These are phyloP conservation scores for Nomada goodeniana DNA, from an alignment of 2,888 invertebrate species.

Conservation along the genomic window DNA sequence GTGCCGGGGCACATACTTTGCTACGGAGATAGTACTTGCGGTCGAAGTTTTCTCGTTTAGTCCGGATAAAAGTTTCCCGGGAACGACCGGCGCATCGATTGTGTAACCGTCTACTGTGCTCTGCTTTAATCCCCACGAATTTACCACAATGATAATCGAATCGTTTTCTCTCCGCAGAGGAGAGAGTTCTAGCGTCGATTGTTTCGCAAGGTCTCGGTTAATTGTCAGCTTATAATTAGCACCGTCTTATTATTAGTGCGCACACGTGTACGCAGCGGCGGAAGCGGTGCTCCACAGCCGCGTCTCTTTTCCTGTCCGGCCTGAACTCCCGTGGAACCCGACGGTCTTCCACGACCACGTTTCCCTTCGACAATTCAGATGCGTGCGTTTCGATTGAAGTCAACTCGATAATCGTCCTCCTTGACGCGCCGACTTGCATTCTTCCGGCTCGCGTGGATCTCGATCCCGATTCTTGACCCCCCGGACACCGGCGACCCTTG, in stretches of 20 bases:
- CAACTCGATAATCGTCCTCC: constrained; percentile 70
- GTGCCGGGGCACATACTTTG: neutral
- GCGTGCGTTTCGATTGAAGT: constrained; percentile 73
- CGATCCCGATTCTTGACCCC: constrained; percentile 31
- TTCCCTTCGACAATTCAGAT: constrained; percentile 70
- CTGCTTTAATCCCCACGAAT: neutral
- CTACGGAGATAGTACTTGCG: neutral
- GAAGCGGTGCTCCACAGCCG: constrained; percentile 41
- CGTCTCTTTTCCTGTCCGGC: constrained; percentile 33
- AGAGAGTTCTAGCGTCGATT: neutral
- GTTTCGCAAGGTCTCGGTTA: constrained; percentile 45
- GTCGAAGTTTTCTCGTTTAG: neutral
- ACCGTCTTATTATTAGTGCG: constrained; percentile 53
- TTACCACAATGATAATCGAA: neutral
- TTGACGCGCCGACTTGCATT: constrained; percentile 56
- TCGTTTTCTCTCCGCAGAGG: neutral
- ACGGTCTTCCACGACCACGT: constrained; percentile 63
- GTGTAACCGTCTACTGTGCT: neutral
- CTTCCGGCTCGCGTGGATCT: constrained; percentile 53
- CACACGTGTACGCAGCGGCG: constrained; percentile 53
- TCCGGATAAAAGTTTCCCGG: neutral
- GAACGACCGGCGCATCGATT: neutral
- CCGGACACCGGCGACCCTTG: neutral
- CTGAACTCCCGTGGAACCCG: constrained; percentile 1
- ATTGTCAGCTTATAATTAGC: constrained; percentile 61